Base-by-base conservation (phyloP, 2,888 invertebrate species). In the Apamea epomidion region DNA sequence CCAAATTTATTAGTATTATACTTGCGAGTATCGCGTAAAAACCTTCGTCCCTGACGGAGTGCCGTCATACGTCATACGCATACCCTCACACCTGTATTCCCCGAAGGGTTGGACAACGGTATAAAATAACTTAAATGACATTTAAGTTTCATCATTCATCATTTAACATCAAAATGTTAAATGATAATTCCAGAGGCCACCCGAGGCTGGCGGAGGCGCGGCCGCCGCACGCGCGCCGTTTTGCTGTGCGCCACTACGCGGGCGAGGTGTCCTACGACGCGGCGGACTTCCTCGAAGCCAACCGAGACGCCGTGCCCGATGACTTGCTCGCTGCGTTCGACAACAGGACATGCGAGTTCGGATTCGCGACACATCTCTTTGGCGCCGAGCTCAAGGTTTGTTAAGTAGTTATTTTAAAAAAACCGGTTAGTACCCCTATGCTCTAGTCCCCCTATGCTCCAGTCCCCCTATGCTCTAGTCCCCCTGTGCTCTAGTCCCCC, bases 351-450 rank as follows among this genome's bases (percentile, higher is more conserved):
- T 99, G 99, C 95, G 99, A 99, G 94, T 99, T 99, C 95, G 99
- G 99, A n/a, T 99, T 99, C 95, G 99, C 99, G 1, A 99, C 99
- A 32, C 99, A 99, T 94, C 97, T 99, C n/a, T 99, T 99, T 94
- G 99, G 99, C 1, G 98, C 98, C 76, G 99, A 99, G 94, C 97
- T 99, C 84, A 99, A 99, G 97, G 95, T 94, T 98, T 68, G 82
- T 62, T 6, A 6, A 4, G 8, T 6, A 12, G 0, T 21, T 18
- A 10, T 45, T n/a, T 7, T 25, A n/a, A 21, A 10, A 65, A 48
- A 42, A 42, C 0, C 48, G 48, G 48, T 48, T 48, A 48, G 48
- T 48, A 14, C 48, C 48, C 12, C 14, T 48, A 48, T 48, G 48
- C 48, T 48, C 14, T 48, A 48, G 48, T 48, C 14, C 48, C 48